Evolutionary conservation across 2,113 vertebrate species (phyloP).

Genomic region (Mobula birostris): DNA sequence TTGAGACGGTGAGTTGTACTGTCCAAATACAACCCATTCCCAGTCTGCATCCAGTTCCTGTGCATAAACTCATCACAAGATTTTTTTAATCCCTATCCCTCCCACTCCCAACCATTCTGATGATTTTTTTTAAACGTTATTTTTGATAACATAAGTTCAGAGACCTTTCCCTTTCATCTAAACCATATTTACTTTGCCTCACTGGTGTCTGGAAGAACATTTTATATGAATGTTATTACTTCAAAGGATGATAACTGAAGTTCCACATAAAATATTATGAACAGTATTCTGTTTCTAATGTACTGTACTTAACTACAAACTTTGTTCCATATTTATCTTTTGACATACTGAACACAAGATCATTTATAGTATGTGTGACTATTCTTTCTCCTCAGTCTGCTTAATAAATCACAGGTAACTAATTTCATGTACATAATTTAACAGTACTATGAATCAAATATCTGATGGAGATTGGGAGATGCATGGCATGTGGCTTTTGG

Average conservation of each 20-base stretch:
- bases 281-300: constrained; percentile 11
- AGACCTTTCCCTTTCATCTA: constrained; percentile 49
- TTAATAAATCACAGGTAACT: constrained; percentile 19
- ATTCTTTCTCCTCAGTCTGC: background rate
- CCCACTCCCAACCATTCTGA: constrained; percentile 66
- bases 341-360: background rate
- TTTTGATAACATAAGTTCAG: constrained; percentile 59
- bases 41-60: constrained; percentile 62
- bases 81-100: background rate
- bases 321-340: background rate
- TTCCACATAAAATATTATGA: constrained; percentile 1
- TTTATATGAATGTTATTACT: constrained; percentile 26
- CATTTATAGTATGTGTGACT: background rate
- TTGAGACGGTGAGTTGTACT: constrained; percentile 78
- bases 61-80: constrained; percentile 36
- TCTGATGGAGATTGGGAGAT: background rate
- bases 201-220: constrained; percentile 26
- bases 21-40: constrained; percentile 65
- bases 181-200: constrained; percentile 34
- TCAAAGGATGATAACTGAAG: constrained; percentile 14
- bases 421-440: background rate
- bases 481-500: background rate
- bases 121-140: constrained; percentile 53
- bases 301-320: background rate
- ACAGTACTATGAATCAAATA: background rate